phyloP scores from a whole-genome alignment of 2,888 invertebrate genomes.

The Pardosa pseudoannulata region DNA sequence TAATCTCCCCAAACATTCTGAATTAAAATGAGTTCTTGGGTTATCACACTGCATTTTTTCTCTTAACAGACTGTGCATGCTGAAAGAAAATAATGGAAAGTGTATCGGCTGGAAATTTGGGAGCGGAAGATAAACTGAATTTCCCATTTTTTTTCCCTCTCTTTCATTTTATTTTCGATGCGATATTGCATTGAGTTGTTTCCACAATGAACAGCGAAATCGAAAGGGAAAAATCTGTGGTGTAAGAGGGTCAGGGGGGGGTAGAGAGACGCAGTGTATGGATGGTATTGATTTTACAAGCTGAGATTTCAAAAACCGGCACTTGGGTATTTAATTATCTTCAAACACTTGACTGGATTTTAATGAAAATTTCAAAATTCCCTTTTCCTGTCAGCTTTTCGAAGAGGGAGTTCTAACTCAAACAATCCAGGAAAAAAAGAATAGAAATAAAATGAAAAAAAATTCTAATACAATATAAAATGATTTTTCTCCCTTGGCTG shows the following conservation, averaged over 20 bases:
- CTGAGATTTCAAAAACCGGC: conserved; percentile 18
- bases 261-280: conserved; percentile 11
- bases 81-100: too few relatives aligned
- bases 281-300: conserved; percentile 45
- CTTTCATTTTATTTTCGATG: background rate
- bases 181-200: background rate
- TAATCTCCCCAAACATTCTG: too few relatives aligned
- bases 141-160: background rate
- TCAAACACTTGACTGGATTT: conserved; percentile 66
- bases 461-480: conserved; percentile 54
- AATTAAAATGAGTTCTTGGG: too few relatives aligned
- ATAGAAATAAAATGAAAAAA: background rate
- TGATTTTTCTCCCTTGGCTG: conserved; percentile 37
- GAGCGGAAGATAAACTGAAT: background rate
- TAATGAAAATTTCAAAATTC: conserved; percentile 69
- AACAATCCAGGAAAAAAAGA: conserved; percentile 13
- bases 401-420: background rate
- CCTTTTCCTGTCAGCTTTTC: conserved; percentile 8
- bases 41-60: too few relatives aligned
- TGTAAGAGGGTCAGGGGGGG: background rate
- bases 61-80: too few relatives aligned
- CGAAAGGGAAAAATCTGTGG: background rate
- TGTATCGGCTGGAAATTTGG: too few relatives aligned
- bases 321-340: conserved; percentile 68
- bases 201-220: background rate